These are phyloP conservation scores for Embidobia sp. DNA, from an alignment of 2,888 invertebrate genomes.

Conservation along the genomic window DNA sequence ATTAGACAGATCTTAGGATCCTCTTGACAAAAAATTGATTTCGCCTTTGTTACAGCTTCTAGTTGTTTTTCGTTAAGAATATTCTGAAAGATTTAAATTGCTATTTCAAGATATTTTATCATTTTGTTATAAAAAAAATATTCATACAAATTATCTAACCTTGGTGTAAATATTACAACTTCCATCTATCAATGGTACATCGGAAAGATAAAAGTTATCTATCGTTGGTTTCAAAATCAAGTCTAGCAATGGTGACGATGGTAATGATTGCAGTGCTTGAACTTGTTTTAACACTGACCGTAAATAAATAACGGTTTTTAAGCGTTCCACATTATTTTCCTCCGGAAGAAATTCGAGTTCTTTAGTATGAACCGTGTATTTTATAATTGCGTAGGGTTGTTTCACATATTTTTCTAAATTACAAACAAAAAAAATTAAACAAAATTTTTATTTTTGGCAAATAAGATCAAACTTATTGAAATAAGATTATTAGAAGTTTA, in stretches of 20 bases:
- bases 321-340: conserved; percentile 69
- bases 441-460: no score
- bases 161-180: no score
- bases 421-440: no score
- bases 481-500: no score
- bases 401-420: conserved; percentile 65
- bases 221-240: conserved; percentile 84
- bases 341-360: conserved; percentile 21
- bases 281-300: conserved; percentile 83
- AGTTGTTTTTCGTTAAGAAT: conserved; percentile 23
- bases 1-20: conserved; percentile 41
- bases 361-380: conserved; percentile 73
- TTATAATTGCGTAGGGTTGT: conserved; percentile 70
- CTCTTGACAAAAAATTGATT: conserved; percentile 1
- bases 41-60: conserved; percentile 31
- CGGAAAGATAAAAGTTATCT: conserved; percentile 79
- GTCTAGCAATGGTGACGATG: conserved; percentile 84
- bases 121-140: no score
- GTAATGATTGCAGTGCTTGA: conserved; percentile 85
- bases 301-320: conserved; percentile 79
- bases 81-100: no score
- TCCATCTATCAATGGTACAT: conserved; percentile 1
- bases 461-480: no score
- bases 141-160: no score
- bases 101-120: no score